phyloP scores from a whole-genome alignment of 2,113 vertebrate genomes.

The Sinocyclocheilus grahami region DNA sequence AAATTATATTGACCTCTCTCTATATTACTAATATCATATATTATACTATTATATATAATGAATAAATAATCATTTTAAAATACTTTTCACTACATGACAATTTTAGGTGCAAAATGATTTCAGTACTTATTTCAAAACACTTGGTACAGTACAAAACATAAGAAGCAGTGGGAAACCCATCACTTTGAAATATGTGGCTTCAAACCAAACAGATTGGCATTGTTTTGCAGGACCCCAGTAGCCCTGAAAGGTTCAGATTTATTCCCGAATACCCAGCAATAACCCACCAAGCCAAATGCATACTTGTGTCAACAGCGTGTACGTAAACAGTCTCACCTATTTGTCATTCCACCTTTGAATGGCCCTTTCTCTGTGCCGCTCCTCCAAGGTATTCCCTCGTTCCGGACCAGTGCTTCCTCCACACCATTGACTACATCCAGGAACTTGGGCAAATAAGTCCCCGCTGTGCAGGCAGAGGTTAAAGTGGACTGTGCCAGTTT shows the following conservation, averaged over 20 bases:
- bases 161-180: neutral
- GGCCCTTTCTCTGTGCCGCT: constrained; percentile 77
- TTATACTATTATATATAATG: neutral
- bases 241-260: constrained; percentile 76
- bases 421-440: constrained; percentile 80
- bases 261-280: constrained; percentile 76
- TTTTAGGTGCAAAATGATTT: neutral
- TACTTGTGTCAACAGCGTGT: constrained; percentile 76
- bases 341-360: constrained; percentile 80
- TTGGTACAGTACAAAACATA: neutral
- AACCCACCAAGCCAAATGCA: constrained; percentile 76
- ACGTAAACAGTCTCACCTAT: constrained; percentile 78
- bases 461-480: constrained; percentile 73
- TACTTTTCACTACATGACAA: neutral
- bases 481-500: constrained; percentile 74
- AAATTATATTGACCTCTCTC: neutral
- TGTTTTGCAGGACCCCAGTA: constrained; percentile 70
- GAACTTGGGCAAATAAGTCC: constrained; percentile 75
- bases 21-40: neutral
- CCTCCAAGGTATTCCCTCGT: constrained; percentile 80
- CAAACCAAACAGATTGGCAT: constrained; percentile 71
- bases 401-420: constrained; percentile 78
- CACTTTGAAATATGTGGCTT: constrained; percentile 22
- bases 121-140: neutral
- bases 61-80: neutral